Base-by-base conservation (phyloP, 2,113 vertebrate genomes). In the Martes martes region DNA sequence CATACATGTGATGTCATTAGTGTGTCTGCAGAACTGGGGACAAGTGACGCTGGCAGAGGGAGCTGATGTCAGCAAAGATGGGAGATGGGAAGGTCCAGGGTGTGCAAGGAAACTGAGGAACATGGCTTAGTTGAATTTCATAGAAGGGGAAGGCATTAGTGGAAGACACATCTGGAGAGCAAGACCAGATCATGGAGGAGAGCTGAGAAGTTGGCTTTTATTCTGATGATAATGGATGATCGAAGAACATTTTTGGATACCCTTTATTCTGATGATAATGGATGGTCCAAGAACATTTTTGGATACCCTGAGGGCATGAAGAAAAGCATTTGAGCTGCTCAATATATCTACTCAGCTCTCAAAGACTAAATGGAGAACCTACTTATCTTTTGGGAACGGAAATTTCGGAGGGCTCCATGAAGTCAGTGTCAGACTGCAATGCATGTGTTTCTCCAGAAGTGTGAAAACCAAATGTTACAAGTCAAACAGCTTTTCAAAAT, bases 401-500 rank as follows among this genome's bases (percentile, higher is more conserved):
- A 81, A 95, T 59, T 76, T 91, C n/a, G 1, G n/a, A 84, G 71
- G 71, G 33, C 14, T 52, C 39, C 4, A 2, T 6, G 6, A 91
- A 88, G 36, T 67, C n/a, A 73, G 28, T 6, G 61, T 50, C 42
- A 69, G 39, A 39, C 31, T 59, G n/a, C 5, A 45, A 71, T 88
- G 84, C 31, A 65, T 67, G 26, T 67, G 19, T 91, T 91, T 96
- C 67, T 90, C 10, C 8, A 4, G 23, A 87, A 11, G 36, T 14
- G 23, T 83, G 45, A 86, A 80, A 73, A 73, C 47, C 23, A 82
- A 90, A 87, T 79, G 28, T 45, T 45, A 83, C 10, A 39, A 65
- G 65, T 88, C 42, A 92, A 88, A 74, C 15, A 45, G 36, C 59
- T 88, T 95, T 96, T 79, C 45, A 84, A 86, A 78, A 82, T n/a